Percentiles rank a stretch among this genome's conserved stretches.
These are phyloP conservation scores for Agrochola circellaris DNA, from an alignment of 2,888 invertebrate genomes.

Conservation along the genomic window DNA sequence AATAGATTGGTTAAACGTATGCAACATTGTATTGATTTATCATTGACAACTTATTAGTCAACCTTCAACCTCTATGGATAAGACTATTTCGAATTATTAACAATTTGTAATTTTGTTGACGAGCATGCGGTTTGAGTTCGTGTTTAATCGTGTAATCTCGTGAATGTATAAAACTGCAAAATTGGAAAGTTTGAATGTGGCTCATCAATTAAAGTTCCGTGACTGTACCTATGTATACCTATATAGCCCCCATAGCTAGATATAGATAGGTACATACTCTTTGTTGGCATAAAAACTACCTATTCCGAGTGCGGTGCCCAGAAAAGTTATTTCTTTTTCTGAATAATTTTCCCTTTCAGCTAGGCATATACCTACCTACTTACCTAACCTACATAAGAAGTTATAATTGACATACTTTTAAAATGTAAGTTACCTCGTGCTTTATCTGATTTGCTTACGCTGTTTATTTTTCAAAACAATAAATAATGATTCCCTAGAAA, in stretches of 20 bases:
- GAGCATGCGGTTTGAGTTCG: no score
- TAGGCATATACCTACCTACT: background rate
- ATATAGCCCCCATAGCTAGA: background rate
- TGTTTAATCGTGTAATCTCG: no score
- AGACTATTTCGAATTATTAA: no score
- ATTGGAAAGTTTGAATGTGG: no score
- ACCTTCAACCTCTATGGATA: no score
- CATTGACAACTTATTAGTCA: no score
- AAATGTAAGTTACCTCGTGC: background rate
- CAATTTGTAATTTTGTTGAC: no score
- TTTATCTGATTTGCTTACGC: background rate
- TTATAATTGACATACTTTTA: background rate
- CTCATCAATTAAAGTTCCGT: no score
- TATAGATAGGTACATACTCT: background rate
- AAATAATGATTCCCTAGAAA: background rate
- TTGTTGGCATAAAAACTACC: background rate
- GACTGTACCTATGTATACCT: no score
- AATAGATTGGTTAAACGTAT: no score
- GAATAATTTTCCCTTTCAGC: background rate
- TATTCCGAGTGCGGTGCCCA: background rate
- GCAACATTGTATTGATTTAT: no score
- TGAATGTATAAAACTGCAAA: no score
- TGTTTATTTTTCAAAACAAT: background rate
- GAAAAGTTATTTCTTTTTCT: background rate
- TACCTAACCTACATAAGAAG: background rate